Base-by-base conservation (phyloP, 1,140 invertebrate species). In the Drosophila tsacasi region DNA sequence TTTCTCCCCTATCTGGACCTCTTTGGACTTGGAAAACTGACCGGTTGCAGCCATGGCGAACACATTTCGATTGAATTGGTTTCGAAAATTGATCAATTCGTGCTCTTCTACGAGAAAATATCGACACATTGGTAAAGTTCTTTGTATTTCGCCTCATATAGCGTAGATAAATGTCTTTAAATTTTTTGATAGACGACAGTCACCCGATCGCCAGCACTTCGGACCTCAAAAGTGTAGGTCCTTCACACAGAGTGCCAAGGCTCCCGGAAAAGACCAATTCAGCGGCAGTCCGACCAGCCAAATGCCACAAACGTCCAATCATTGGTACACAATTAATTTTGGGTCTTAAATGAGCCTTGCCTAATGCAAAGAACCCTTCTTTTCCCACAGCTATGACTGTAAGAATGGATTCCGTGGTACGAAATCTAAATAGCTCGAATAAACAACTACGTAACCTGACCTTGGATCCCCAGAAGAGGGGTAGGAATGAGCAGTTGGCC, bases 21-120 rank as follows among this genome's bases (percentile, higher is more conserved):
- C 25, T 42, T 50, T 42, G 27, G 17, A 35, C 27, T 66, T 35
- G 8, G 7, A n/a, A 13, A n/a, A 3, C 25, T 5, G 15, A 58
- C 23, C 32, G 15, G 23, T 49, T 9, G 39, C 27, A 5, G 61
- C 47, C 10, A 69, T 69, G 66, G 66, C 66, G 13, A 21, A 25
- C n/a, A 49, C 37, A 15, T 49, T 54, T 23, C 37, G 23, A 13
- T 52, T 67, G 37, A 30, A 42, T 12, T 67, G 63, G 62, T 23
- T 69, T 13, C 42, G 23, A 15, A 52, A 19, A 25, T 25, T 52
- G 4, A 15, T 65, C 1, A 65, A 12, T 12, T 30, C 25, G n/a
- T 42, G 25, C 9, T 21, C 13, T 10, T 3, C 21, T 8, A 32
- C 21, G 7, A 30, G 19, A 32, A 39, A 44, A 15, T 17, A 21